Base-by-base conservation (phyloP, 1,140 invertebrate species). In the Bombus turneri region DNA sequence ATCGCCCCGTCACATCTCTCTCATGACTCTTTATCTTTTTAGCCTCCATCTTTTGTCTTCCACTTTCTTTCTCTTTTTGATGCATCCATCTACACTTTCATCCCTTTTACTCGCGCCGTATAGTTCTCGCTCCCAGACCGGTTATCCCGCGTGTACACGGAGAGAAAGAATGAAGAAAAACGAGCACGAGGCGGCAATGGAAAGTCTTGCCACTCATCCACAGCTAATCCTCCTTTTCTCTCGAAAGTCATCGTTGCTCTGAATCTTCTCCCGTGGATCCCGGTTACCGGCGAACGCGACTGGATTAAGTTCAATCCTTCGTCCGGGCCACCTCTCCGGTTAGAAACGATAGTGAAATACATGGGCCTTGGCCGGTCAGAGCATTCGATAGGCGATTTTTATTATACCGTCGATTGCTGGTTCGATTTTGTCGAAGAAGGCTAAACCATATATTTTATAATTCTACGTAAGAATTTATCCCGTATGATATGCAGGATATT, bases 171-270 rank as follows among this genome's bases (percentile, higher is more conserved):
- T 69, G 86, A 84, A 78, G 83, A 90, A 76, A 90, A 90, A 90
- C 76, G 86, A 87, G 41, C 88, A 72, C 68, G 15, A 13, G 69
- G 64, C 79, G 68, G 82, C 62, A 77, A 90, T 90, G 89, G 88
- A 91, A 92, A 93, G 90, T 92, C 92, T 88, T 89, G 81, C 86
- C 87, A 79, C 85, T 68, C 88, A 85, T 81, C 80, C 79, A 75
- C 75, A 68, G 77, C 89, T 93, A 92, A 93, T 92, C 91, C 92
- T 86, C 77, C 88, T 92, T 92, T 92, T 82, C 86, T 90, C 87
- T 88, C 72, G 75, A 39, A 80, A 91, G 85, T 90, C 89, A 90
- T 90, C 89, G 86, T 79, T 77, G 43, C 79, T 66, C 66, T 74
- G 86, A 87, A 86, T 90, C 89, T 87, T 69, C 76, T 82, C n/a